Conservation (phyloP, 2,797 vertebrate genomes). For the Lepus townsendii region DNA sequence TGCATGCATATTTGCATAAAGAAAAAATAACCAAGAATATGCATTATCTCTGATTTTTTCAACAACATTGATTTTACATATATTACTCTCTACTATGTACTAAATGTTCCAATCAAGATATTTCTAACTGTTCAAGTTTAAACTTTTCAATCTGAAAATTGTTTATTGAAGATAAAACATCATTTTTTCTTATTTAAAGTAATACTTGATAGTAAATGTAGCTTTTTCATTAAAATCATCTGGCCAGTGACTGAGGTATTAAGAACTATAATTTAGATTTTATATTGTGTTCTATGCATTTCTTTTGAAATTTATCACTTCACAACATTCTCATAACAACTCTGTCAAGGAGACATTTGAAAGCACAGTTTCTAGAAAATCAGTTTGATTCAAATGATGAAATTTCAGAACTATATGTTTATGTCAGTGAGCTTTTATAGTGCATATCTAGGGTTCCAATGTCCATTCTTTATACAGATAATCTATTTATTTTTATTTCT, state of each 20-base stretch:
- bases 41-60: background rate
- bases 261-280: background rate
- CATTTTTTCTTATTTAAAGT: background rate
- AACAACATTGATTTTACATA: background rate
- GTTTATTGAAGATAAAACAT: background rate
- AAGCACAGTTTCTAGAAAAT: background rate
- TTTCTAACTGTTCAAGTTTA: background rate
- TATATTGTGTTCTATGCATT: background rate
- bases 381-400: background rate
- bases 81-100: background rate
- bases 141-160: background rate
- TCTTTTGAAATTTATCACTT: background rate
- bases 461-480: background rate
- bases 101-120: background rate
- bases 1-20: background rate
- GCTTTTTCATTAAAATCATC: background rate
- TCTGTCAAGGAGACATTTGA: background rate
- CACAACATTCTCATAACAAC: background rate
- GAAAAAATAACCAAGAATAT: background rate
- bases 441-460: background rate
- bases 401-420: constrained; percentile 15
- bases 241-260: background rate
- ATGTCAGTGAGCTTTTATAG: background rate
- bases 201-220: background rate
- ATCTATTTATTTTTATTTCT: constrained; percentile 8